These are phyloP conservation scores for Pollenia labialis DNA, from an alignment of 2,888 invertebrate species.

Conservation along the genomic window DNA sequence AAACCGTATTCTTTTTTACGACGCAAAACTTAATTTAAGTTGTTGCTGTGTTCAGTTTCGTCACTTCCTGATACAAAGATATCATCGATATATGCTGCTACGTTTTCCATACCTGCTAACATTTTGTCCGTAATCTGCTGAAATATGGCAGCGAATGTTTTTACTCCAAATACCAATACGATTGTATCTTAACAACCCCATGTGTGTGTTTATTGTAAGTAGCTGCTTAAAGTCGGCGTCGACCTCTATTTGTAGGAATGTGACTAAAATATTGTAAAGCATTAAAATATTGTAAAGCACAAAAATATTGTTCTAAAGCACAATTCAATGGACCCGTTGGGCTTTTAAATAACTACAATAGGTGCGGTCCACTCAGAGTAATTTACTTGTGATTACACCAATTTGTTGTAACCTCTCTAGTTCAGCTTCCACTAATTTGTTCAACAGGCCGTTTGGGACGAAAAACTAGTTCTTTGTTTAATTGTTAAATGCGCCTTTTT, in stretches of 20 bases:
- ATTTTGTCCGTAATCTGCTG: background rate
- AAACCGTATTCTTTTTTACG: background rate
- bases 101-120: no score
- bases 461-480: constrained; percentile 70
- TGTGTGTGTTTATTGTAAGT: constrained; percentile 1
- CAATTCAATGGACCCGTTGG: background rate
- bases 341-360: background rate
- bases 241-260: no score
- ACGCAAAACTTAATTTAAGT: background rate
- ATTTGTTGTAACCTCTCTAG: constrained; percentile 52
- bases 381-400: no score
- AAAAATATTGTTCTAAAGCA: no score
- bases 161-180: no score
- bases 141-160: background rate
- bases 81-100: no score
- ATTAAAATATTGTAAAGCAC: no score
- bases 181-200: background rate
- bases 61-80: no score
- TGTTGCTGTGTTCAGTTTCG: background rate
- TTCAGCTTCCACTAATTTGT: constrained; percentile 68
- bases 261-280: no score
- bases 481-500: constrained; percentile 69
- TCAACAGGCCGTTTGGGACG: constrained; percentile 65
- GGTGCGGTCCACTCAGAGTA: constrained; percentile 65
- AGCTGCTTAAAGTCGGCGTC: no score